A percentile compares a stretch with the other conserved stretches of the same genome.
These are phyloP conservation scores for Littorina saxatilis DNA, from an alignment of 1,140 invertebrate genomes.

Conservation along the genomic window DNA sequence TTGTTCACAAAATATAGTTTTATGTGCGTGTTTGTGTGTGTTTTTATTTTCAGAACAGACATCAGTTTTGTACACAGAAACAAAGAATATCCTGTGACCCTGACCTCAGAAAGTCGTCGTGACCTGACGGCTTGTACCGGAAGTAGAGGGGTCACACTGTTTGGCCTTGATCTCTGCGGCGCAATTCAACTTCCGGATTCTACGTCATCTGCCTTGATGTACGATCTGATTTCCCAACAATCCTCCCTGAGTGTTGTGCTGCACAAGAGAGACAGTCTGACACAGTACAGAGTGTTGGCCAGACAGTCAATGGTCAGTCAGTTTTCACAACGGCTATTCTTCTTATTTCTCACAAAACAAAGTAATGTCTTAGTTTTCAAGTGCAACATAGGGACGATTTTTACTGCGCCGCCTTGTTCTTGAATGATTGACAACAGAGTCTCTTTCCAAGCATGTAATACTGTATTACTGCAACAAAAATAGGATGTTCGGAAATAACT, in stretches of 20 bases:
- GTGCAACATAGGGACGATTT: too few species aligned
- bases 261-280: constrained; percentile 85
- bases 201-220: constrained; percentile 78
- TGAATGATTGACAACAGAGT: too few species aligned
- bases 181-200: constrained; percentile 84
- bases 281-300: constrained; percentile 76
- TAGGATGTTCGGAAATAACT: too few species aligned
- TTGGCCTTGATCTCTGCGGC: constrained; percentile 90
- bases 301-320: constrained; percentile 51
- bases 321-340: too few species aligned
- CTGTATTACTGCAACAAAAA: too few species aligned
- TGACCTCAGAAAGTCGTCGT: constrained; percentile 75
- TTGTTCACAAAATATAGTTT: too few species aligned
- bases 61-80: constrained; percentile 63
- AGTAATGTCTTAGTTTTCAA: too few species aligned
- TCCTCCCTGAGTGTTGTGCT: constrained; percentile 85
- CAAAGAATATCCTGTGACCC: constrained; percentile 56
- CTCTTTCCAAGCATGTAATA: too few species aligned
- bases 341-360: too few species aligned
- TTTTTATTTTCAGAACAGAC: too few species aligned
- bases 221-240: constrained; percentile 88
- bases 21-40: too few species aligned
- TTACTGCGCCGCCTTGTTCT: too few species aligned
- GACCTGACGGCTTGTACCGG: constrained; percentile 79
- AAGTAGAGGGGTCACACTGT: constrained; percentile 72